Base-by-base conservation (phyloP, 2,113 vertebrate species). In the Microcebus murinus region DNA sequence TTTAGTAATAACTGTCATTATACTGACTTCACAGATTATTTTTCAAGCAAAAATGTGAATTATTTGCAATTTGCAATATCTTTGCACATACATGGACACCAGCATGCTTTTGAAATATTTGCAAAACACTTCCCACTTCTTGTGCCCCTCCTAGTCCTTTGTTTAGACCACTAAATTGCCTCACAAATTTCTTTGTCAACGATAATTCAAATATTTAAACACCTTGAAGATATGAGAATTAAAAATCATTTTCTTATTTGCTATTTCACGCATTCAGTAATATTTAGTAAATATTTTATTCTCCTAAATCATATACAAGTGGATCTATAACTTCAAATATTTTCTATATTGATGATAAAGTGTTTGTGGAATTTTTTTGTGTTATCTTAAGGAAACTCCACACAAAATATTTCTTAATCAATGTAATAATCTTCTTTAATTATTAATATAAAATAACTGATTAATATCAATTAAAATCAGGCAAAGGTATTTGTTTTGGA, bases 401-500 rank as follows among this genome's bases (percentile, higher is more conserved):
- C 63, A 81, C 36, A 92, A 94, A 97, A n/a, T 82, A 71, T 39
- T 79, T 96, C 4, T 91, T 88, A 67, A 83, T 18, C 34, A 85
- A 61, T 5, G 17, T 85, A 61, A 55, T 86, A 4, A 71, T 45
- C 3, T 27, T 14, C 13, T 82, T 86, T 74, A 91, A 63, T 74
- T 89, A 50, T 34, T 73, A 6, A 14, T 85, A 76, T 31, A 59
- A 74, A 74, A 81, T 76, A 92, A 91, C 9, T 63, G 59, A 52
- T 89, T 91, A 31, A 45, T 74, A 27, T 25, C 11, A 48, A 76
- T 57, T 87, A 57, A 93, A 71, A 36, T 55, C 34, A 74, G 31
- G 1, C 65, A 45, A 73, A 80, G 31, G 7, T 31, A 59, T 95
- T 86, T 96, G 29, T 71, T 89, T 27, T 93, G 6, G 8, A 31